These are phyloP conservation scores for Muscidifurax raptorellus DNA, from an alignment of 1,140 invertebrate species.

Conservation along the genomic window DNA sequence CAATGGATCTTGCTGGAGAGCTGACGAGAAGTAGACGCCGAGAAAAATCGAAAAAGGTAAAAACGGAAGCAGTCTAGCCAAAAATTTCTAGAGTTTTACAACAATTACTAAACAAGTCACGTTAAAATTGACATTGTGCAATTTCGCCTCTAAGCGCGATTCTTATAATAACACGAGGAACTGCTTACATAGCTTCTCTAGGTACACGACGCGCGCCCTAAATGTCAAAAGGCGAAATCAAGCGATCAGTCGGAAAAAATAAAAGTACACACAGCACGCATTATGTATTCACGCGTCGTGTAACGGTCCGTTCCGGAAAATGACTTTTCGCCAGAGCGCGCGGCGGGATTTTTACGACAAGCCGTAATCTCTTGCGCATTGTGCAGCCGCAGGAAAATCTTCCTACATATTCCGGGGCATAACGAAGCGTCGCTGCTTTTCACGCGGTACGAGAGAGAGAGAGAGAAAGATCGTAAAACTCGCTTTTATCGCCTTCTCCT, in stretches of 20 bases:
- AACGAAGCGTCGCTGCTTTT: not conserved
- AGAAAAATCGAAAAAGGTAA: not conserved
- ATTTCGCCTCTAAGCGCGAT: too few relatives aligned
- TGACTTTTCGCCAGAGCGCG: not conserved
- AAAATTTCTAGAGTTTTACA: not conserved
- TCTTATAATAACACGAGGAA: too few relatives aligned
- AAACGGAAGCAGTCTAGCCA: not conserved
- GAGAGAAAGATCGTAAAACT: not conserved
- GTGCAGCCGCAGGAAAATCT: not conserved
- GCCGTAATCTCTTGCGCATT: not conserved
- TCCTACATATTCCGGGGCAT: not conserved
- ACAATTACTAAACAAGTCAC: not conserved
- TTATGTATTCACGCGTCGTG: not conserved
- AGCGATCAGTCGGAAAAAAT: not conserved
- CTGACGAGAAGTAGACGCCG: not conserved
- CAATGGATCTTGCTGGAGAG: conserved; percentile 30
- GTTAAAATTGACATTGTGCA: too few relatives aligned
- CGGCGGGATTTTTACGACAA: conserved; percentile 21
- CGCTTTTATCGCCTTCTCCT: conserved; percentile 1
- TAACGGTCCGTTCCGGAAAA: conserved; percentile 10
- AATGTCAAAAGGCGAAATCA: not conserved
- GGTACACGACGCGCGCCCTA: too few relatives aligned
- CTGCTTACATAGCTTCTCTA: too few relatives aligned
- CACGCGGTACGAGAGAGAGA: not conserved
- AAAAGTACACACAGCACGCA: not conserved